Evolutionary conservation across 1,140 invertebrate genomes (phyloP), one percentile per base, ranked within the genome.

Genomic region (Oryctes rhinoceros): DNA sequence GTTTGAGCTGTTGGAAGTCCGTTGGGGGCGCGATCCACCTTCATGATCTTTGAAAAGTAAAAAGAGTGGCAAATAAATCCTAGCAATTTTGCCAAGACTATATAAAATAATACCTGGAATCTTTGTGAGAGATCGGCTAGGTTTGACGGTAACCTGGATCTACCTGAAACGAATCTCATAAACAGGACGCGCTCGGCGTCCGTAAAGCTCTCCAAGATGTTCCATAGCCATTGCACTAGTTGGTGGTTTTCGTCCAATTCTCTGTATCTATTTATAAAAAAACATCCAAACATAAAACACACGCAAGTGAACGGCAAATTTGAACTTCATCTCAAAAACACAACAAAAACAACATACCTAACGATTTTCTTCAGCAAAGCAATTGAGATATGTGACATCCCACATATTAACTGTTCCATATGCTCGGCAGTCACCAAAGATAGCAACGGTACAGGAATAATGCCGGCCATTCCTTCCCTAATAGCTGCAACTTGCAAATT

Each of bases 1-100:
- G 92, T 94, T 85, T 93, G 92, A 20, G 92, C 91, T 13, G 92
- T 93, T 10, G 92, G 92, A 39, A 93, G 85, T 59, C 92, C 91
- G 85, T 93, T 91, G 6, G 88, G 82, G 4, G 91, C 89, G 81
- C 92, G 87, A 80, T 91, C 91, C 4, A 91, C 90, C 85, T 89
- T 89, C 88, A 91, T 91, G 3, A 91, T 89, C 89, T 91, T 7
- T 20, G 24, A 4, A 59, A n/a, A 74, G 24, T 74, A 74, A 35
- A 76, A 47, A 47, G 39, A 18, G 3, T 2, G 20, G 13, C 9
- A 74, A 74, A 74, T 18, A 10, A 67, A 1, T 71, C 4, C 7
- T 0, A 24, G 11, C 6, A 82, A 37, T 82, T 53, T 13, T 53
- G 0, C 2, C 4, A 53, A 18, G 49, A 67, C 65, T 5, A 67